A percentile compares a stretch with the other conserved stretches of the same genome.
Evolutionary conservation across 2,113 vertebrate species (phyloP).

Genomic region (Mixornis gularis): DNA sequence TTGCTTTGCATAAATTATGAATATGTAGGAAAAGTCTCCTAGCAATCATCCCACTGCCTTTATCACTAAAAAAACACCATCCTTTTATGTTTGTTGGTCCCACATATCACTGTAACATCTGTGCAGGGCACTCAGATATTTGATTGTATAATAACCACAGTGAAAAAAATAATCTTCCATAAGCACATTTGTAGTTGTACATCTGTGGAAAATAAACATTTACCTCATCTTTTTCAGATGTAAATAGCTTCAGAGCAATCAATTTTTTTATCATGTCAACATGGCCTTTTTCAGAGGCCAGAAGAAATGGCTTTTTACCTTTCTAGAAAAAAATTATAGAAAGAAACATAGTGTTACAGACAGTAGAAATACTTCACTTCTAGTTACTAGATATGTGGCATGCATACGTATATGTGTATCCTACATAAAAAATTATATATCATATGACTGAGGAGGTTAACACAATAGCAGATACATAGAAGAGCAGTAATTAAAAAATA

Average conservation of each 20-base stretch:
- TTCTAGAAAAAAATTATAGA: constrained; percentile 67
- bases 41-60: not conserved
- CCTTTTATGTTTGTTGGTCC: not conserved
- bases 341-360: not conserved
- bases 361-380: not conserved
- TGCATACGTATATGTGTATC: not conserved
- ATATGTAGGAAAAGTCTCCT: not conserved
- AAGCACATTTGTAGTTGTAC: not conserved
- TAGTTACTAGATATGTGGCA: not conserved
- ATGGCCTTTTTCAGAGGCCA: constrained; percentile 81
- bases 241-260: constrained; percentile 77
- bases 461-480: not conserved
- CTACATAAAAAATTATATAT: not conserved
- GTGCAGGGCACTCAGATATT: not conserved
- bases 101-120: not conserved
- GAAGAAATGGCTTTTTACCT: constrained; percentile 79
- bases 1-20: not conserved
- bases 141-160: not conserved
- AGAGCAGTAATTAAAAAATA: not conserved
- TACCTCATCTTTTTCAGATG: constrained; percentile 83
- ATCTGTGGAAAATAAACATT: not conserved
- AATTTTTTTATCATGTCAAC: constrained; percentile 78
- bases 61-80: not conserved
- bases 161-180: not conserved
- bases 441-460: not conserved